Percentiles rank a stretch among this genome's conserved stretches.
Evolutionary conservation across 2,888 invertebrate genomes (phyloP).

Genomic region (Dicyrtomina minuta): DNA sequence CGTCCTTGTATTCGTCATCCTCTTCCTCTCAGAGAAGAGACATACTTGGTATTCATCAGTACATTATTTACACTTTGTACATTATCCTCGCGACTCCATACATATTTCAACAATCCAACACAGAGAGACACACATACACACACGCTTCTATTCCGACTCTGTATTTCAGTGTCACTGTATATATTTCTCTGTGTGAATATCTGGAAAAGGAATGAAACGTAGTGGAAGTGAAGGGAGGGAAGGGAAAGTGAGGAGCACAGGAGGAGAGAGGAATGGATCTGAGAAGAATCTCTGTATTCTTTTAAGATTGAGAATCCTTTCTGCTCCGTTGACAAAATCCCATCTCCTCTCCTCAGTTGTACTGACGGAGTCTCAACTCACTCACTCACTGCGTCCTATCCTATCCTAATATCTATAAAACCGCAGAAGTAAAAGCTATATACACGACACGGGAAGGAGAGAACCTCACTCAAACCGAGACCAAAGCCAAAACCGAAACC

Average conservation of each 20-base stretch:
- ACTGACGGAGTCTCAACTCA: background rate
- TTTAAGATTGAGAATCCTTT: constrained; percentile 22
- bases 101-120: background rate
- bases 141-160: no score
- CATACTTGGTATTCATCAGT: background rate
- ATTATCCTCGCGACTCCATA: background rate
- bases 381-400: background rate
- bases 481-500: background rate
- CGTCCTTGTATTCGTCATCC: background rate
- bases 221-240: background rate
- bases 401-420: no score
- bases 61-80: background rate
- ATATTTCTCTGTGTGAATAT: background rate
- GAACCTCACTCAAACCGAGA: background rate
- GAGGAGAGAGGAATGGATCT: background rate
- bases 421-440: no score
- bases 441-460: no score
- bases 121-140: no score
- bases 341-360: constrained; percentile 15
- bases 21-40: background rate
- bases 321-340: constrained; percentile 34
- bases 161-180: background rate
- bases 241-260: background rate
- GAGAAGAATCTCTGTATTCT: background rate
- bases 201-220: background rate